These are phyloP conservation scores for Dromiciops gliroides DNA, from an alignment of 2,113 vertebrate genomes.

Conservation along the genomic window DNA sequence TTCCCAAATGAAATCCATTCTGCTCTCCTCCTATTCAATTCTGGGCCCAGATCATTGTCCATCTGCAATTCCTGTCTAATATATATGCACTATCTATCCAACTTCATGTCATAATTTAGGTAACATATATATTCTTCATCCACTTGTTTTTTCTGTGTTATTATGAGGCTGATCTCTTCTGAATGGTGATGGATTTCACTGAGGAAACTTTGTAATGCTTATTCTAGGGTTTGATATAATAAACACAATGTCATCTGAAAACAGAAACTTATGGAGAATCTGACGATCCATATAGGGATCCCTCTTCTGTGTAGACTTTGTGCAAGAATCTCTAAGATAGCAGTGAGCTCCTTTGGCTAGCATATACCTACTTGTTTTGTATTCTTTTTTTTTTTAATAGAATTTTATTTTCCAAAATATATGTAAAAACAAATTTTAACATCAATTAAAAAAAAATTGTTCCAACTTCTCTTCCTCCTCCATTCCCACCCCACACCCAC, in stretches of 20 bases:
- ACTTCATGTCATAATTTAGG: not conserved
- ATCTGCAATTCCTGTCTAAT: not conserved
- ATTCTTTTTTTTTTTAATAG: too few species aligned
- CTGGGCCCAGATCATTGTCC: not conserved
- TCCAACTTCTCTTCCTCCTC: too few species aligned
- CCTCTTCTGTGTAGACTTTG: not conserved
- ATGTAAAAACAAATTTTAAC: too few species aligned
- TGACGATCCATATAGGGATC: not conserved
- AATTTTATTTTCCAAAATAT: too few species aligned
- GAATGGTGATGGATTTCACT: not conserved
- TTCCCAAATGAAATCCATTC: not conserved
- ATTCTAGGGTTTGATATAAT: not conserved
- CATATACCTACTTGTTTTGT: too few species aligned
- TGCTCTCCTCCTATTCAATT: not conserved
- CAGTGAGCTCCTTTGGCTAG: not conserved
- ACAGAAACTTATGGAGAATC: not conserved
- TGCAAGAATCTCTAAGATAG: not conserved
- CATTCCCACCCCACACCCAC: too few species aligned
- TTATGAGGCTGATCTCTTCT: not conserved
- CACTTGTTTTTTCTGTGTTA: not conserved
- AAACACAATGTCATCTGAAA: not conserved
- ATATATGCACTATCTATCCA: not conserved
- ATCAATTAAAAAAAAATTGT: too few species aligned
- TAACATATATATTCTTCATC: not conserved
- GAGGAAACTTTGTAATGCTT: not conserved